A percentile compares a stretch with the other conserved stretches of the same genome.
phyloP scores from a whole-genome alignment of 2,113 vertebrate genomes.

The Calyptomena viridis region DNA sequence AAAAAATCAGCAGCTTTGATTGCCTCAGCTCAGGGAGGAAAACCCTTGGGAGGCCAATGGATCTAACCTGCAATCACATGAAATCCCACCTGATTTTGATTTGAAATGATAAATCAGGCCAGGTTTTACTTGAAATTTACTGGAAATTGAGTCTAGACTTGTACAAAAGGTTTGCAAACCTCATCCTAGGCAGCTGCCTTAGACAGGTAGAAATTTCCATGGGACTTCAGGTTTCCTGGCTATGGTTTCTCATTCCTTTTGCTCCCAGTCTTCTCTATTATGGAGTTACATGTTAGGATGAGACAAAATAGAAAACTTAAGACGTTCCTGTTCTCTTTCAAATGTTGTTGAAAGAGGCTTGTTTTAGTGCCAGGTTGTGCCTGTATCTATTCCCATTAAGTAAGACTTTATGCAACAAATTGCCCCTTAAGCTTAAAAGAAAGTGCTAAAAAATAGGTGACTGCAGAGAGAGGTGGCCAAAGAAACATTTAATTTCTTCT shows the following conservation, averaged over 20 bases:
- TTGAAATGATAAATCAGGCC: background rate
- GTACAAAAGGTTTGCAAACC: background rate
- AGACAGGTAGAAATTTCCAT: background rate
- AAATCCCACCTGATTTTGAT: background rate
- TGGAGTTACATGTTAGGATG: background rate
- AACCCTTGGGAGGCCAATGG: background rate
- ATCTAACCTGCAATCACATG: background rate
- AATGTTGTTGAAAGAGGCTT: background rate
- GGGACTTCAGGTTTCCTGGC: background rate
- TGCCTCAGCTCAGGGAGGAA: background rate
- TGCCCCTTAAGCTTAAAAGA: background rate
- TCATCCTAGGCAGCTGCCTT: background rate
- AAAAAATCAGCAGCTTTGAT: background rate
- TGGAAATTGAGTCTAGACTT: background rate
- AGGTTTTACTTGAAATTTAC: background rate
- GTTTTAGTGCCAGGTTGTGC: background rate
- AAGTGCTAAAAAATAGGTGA: background rate
- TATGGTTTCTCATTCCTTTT: background rate
- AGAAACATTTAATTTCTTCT: slow-evolving; percentile 22
- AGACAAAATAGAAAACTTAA: background rate
- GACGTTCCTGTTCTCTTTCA: background rate
- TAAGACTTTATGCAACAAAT: background rate
- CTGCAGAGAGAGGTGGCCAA: background rate
- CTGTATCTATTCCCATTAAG: fast-evolving
- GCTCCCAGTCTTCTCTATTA: background rate